These are phyloP conservation scores for Apteryx mantelli DNA, from an alignment of 2,113 vertebrate genomes.

Conservation along the genomic window DNA sequence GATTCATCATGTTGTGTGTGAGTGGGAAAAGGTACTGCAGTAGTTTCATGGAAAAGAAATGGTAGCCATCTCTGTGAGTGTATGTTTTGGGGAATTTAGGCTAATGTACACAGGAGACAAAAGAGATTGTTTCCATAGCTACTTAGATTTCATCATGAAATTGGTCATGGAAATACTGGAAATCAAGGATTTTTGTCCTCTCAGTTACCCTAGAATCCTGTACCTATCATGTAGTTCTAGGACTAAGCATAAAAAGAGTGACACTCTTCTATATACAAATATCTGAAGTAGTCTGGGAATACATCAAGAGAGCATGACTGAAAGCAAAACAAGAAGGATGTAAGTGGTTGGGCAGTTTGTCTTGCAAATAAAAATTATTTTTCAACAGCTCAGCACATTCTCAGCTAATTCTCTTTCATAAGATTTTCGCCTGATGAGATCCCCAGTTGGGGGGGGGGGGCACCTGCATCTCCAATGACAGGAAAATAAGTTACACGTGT, in stretches of 20 bases:
- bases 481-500: background rate
- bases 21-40: background rate
- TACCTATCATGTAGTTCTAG: background rate
- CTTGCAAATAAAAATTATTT: background rate
- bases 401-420: background rate
- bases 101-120: background rate
- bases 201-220: background rate
- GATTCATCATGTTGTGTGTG: background rate
- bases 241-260: background rate
- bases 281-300: background rate
- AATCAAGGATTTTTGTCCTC: background rate
- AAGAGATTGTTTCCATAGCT: slow-evolving; percentile 23
- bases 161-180: background rate
- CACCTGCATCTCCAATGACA: background rate
- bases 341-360: background rate
- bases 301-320: background rate
- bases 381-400: background rate
- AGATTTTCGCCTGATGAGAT: background rate
- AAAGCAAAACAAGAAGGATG: background rate
- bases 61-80: background rate
- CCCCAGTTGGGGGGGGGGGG: too few relatives aligned
- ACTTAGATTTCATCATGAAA: background rate
- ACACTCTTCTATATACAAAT: background rate
- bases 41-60: background rate
- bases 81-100: background rate